Percentiles rank a stretch among this genome's conserved stretches.
Conservation (phyloP, 2,113 vertebrate genomes). For the Leptocoma aspasia region DNA sequence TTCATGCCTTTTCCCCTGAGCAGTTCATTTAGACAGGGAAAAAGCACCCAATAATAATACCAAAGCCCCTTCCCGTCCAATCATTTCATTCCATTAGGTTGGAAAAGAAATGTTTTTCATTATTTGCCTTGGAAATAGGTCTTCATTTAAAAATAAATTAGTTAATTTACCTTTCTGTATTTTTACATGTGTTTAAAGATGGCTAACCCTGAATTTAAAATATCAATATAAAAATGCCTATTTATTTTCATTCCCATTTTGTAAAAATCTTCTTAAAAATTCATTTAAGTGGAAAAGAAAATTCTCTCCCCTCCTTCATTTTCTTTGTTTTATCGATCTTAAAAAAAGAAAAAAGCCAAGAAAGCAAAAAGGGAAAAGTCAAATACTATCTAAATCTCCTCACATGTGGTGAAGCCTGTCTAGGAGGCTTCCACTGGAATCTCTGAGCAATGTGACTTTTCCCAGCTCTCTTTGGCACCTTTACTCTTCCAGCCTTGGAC, state of each 20-base stretch:
- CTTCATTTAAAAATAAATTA: constrained; percentile 56
- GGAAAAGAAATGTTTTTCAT: constrained; percentile 56
- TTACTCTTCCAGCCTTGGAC: neutral
- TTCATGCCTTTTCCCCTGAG: constrained; percentile 19
- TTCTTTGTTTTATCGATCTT: neutral
- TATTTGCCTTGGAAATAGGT: constrained; percentile 56
- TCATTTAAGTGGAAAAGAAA: neutral
- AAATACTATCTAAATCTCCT: neutral
- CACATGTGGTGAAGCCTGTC: neutral
- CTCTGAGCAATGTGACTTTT: neutral
- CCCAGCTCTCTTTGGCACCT: neutral
- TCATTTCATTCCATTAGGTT: constrained; percentile 6
- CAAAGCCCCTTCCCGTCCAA: constrained; percentile 18
- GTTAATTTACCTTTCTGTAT: constrained; percentile 47
- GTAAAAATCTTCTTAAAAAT: neutral
- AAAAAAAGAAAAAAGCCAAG: neutral
- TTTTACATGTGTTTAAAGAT: constrained; percentile 44
- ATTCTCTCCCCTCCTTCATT: neutral
- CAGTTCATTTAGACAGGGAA: constrained; percentile 17
- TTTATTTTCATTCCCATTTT: neutral
- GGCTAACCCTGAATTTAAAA: neutral
- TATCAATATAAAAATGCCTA: neutral
- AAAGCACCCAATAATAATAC: constrained; percentile 61
- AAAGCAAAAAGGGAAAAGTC: neutral
- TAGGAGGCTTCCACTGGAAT: neutral